Conservation (phyloP, 2,797 vertebrate genomes). For the Notolabrus celidotus region DNA sequence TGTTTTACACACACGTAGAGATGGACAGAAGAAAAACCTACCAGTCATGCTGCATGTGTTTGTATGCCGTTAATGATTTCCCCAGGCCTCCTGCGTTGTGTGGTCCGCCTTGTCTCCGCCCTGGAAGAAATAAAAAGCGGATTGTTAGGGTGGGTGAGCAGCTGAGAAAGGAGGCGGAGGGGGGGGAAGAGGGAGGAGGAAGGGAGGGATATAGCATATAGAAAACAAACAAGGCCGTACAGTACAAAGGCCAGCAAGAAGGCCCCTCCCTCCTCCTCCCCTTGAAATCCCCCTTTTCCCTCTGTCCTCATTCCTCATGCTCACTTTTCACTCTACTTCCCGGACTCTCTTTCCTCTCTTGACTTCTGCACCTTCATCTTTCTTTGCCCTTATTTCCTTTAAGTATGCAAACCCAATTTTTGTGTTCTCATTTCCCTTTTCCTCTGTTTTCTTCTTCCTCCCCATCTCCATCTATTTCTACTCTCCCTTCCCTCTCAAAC, state of each 20-base stretch:
- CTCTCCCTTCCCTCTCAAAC: not conserved
- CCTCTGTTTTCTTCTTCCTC: not conserved
- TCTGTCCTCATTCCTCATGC: constrained; percentile 26
- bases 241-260: constrained; percentile 58
- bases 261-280: constrained; percentile 12
- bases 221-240: constrained; percentile 73
- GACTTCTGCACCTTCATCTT: constrained; percentile 3
- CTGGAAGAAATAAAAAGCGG: constrained; percentile 77
- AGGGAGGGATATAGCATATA: constrained; percentile 45
- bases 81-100: constrained; percentile 63
- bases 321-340: not conserved
- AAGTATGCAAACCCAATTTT: not conserved
- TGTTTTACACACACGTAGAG: not conserved
- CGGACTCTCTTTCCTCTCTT: not conserved
- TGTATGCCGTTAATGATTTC: constrained; percentile 74
- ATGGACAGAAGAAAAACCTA: constrained; percentile 66
- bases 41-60: constrained; percentile 70
- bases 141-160: constrained; percentile 59
- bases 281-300: constrained; percentile 19
- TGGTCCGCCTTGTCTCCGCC: constrained; percentile 63
- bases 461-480: not conserved
- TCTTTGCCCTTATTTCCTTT: not conserved
- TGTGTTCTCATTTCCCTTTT: not conserved
- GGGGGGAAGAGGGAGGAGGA: constrained; percentile 15
- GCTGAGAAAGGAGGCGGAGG: constrained; percentile 35